Evolutionary conservation across 2,888 invertebrate genomes (phyloP).

Genomic region (Platerodrilus igneus): DNA sequence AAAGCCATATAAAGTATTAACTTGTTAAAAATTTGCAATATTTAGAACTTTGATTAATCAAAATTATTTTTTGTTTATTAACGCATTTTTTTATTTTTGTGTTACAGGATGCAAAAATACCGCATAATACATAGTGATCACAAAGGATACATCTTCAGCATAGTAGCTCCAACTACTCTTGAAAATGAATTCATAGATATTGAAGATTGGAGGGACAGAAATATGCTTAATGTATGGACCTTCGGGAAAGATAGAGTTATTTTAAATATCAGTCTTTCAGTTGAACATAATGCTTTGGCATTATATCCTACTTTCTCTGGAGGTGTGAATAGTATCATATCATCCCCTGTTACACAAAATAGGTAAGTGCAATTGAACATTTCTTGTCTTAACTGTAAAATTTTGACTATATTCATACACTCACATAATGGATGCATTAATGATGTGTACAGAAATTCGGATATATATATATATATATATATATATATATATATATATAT

Average conservation of each 20-base stretch:
- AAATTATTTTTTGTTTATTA: too few relatives aligned
- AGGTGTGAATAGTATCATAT: constrained; percentile 56
- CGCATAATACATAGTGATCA: constrained; percentile 51
- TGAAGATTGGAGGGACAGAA: constrained; percentile 35
- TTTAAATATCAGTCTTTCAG: constrained; percentile 49
- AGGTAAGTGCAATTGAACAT: constrained; percentile 47
- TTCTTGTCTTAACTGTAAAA: too few relatives aligned
- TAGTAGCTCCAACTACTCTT: constrained; percentile 47
- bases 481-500: too few relatives aligned
- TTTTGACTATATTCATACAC: too few relatives aligned
- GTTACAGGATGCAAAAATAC: constrained; percentile 11
- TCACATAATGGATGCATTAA: too few relatives aligned
- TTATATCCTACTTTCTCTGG: constrained; percentile 60
- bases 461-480: too few relatives aligned
- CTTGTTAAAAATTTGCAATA: too few relatives aligned
- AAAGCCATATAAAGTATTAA: too few relatives aligned
- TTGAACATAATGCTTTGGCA: constrained; percentile 41
- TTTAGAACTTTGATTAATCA: too few relatives aligned
- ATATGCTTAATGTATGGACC: constrained; percentile 55
- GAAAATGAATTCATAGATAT: constrained; percentile 24
- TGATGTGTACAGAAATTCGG: too few relatives aligned
- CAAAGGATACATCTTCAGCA: constrained; percentile 57
- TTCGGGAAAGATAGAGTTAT: constrained; percentile 58
- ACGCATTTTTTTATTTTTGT: too few relatives aligned
- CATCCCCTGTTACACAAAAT: constrained; percentile 67